A percentile compares a stretch with the other conserved stretches of the same genome.
Evolutionary conservation across 1,140 invertebrate genomes (phyloP).

Genomic region (Brachionus rotundiformis): DNA sequence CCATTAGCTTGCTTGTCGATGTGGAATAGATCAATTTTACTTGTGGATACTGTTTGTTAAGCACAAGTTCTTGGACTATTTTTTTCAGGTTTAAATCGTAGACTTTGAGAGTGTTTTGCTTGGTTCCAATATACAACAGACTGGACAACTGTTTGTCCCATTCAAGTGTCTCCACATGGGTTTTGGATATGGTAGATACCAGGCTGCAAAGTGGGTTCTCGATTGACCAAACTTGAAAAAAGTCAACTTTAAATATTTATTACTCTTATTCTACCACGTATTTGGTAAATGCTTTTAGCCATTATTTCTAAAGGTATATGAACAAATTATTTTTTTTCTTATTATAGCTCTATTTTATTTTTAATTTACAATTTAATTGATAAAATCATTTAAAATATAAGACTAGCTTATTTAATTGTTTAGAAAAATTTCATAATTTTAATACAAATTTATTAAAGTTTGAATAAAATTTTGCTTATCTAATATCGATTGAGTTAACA

Average conservation of each 20-base stretch:
- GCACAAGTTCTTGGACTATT: background rate
- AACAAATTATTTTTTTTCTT: too few relatives aligned
- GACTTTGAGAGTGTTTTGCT: background rate
- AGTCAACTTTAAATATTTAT: background rate
- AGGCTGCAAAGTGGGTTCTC: background rate
- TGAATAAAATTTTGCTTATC: too few relatives aligned
- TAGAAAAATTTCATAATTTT: too few relatives aligned
- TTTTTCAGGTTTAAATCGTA: background rate
- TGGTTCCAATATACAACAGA: background rate
- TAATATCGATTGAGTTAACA: too few relatives aligned
- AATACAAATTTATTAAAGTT: too few relatives aligned
- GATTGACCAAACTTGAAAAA: slow-evolving; percentile 7
- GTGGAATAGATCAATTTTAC: background rate
- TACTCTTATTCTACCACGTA: background rate
- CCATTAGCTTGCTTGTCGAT: background rate
- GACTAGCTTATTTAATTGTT: too few relatives aligned
- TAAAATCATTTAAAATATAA: too few relatives aligned
- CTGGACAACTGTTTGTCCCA: background rate
- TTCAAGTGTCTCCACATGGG: background rate
- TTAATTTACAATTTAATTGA: too few relatives aligned
- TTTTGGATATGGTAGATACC: background rate
- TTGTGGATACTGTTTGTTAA: background rate
- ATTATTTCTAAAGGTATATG: background rate
- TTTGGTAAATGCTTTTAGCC: background rate
- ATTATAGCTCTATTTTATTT: too few relatives aligned